Conservation (phyloP, 2,888 invertebrate genomes). For the Auanema freiburgensis region DNA sequence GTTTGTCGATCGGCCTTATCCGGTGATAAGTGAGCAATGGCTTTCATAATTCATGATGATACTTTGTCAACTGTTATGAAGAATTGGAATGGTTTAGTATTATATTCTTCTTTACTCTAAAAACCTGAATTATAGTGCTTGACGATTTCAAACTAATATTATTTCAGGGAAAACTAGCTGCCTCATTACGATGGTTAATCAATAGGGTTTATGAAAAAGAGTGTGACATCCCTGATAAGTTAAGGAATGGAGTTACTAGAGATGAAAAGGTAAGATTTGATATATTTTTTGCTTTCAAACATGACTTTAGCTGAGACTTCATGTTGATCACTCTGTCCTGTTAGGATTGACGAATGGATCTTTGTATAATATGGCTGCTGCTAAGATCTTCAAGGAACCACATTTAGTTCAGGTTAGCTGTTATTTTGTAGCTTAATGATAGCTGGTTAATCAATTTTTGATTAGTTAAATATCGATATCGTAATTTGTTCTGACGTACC, state of each 20-base stretch:
- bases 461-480: too few species aligned
- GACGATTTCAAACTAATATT: too few species aligned
- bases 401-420: slow-evolving; percentile 50
- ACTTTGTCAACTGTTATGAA: too few species aligned
- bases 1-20: too few species aligned
- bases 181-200: slow-evolving; percentile 62
- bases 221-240: slow-evolving; percentile 59
- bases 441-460: too few species aligned
- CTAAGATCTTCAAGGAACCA: slow-evolving; percentile 65
- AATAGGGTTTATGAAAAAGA: slow-evolving; percentile 57
- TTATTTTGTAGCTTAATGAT: background rate
- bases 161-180: slow-evolving; percentile 58
- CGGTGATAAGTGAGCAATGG: too few species aligned
- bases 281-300: slow-evolving; percentile 9
- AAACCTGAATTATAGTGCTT: too few species aligned
- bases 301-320: slow-evolving; percentile 40
- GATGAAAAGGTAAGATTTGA: slow-evolving; percentile 47
- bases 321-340: slow-evolving; percentile 47
- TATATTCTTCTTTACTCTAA: too few species aligned
- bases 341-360: slow-evolving; percentile 62
- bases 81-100: too few species aligned
- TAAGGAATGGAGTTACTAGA: slow-evolving; percentile 47
- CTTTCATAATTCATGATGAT: too few species aligned
- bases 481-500: too few species aligned
- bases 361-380: slow-evolving; percentile 67